Conservation (phyloP, 2,113 vertebrate species). For the Oenanthe melanoleuca region DNA sequence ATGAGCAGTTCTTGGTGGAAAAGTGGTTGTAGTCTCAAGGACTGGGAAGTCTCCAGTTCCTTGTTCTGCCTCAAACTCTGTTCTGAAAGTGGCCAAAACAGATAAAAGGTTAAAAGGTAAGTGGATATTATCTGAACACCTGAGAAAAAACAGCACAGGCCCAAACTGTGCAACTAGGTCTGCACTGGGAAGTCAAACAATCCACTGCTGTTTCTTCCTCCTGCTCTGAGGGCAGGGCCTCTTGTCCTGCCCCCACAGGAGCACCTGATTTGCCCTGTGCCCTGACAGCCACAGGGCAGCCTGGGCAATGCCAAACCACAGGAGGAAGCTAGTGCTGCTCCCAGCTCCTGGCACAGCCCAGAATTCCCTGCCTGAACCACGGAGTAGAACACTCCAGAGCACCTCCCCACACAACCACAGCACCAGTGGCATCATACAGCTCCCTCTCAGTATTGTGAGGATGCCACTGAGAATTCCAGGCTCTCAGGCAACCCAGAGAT, state of each 20-base stretch:
- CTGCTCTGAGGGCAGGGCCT: background rate
- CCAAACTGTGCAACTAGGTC: background rate
- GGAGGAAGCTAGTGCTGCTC: background rate
- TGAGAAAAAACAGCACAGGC: background rate
- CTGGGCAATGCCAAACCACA: background rate
- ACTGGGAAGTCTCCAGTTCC: background rate
- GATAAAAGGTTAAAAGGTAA: background rate
- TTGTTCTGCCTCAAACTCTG: background rate
- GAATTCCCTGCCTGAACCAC: background rate
- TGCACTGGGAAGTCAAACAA: background rate
- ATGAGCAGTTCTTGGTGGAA: background rate
- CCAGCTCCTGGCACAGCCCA: background rate
- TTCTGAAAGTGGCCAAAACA: background rate
- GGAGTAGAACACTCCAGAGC: background rate
- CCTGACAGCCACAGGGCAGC: background rate
- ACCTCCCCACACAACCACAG: background rate
- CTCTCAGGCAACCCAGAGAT: background rate
- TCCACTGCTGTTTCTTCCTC: background rate
- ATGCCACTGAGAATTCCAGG: background rate
- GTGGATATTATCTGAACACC: background rate
- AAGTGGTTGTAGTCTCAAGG: background rate
- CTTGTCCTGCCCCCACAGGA: background rate
- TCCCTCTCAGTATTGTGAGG: fast-evolving
- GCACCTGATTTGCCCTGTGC: background rate
- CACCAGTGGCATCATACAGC: background rate